These are phyloP conservation scores for Myiotriccus ornatus DNA, from an alignment of 2,797 vertebrate species.

Conservation along the genomic window DNA sequence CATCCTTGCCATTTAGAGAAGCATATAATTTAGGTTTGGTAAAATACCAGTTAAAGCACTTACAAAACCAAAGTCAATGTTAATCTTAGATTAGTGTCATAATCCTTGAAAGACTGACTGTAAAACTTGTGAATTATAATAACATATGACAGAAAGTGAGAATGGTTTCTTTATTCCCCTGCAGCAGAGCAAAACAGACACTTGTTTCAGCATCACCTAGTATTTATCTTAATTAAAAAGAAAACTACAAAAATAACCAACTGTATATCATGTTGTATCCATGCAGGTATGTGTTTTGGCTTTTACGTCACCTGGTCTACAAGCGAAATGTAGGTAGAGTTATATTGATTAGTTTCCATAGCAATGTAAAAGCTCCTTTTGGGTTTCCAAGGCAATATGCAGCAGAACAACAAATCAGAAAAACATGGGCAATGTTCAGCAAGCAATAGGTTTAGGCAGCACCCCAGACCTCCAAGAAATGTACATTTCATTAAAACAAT, in stretches of 20 bases:
- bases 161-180: constrained; percentile 7
- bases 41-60: neutral
- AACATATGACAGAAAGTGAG: constrained; percentile 34
- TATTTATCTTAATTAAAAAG: constrained; percentile 63
- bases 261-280: constrained; percentile 2
- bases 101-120: constrained; percentile 27
- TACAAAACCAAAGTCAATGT: neutral
- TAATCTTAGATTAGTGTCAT: constrained; percentile 17
- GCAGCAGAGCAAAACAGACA: constrained; percentile 14
- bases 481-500: neutral
- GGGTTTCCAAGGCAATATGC: constrained; percentile 68
- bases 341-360: constrained; percentile 73
- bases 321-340: constrained; percentile 67
- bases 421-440: constrained; percentile 23
- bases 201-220: constrained; percentile 2
- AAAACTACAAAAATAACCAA: neutral
- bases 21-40: neutral
- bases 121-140: constrained; percentile 34
- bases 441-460: constrained; percentile 27
- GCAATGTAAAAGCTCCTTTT: constrained; percentile 52
- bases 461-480: neutral
- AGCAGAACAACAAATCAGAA: constrained; percentile 50
- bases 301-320: constrained; percentile 51
- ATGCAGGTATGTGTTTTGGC: neutral
- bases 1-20: neutral